A percentile compares a stretch with the other conserved stretches of the same genome.
Evolutionary conservation across 2,797 vertebrate species (phyloP).

Genomic region (Platyrinchus mystaceus): DNA sequence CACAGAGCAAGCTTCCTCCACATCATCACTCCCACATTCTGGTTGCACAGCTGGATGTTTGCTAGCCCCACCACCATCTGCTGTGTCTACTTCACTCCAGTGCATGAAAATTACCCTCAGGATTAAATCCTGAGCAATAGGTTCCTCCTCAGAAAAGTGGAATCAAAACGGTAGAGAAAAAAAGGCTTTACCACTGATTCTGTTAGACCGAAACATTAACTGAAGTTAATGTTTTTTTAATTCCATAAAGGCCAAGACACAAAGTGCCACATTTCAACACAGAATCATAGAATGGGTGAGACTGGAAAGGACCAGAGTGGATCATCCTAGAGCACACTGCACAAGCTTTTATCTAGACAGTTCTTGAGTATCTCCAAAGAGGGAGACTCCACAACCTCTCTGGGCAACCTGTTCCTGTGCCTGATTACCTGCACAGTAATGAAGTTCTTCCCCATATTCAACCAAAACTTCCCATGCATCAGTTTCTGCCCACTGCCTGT

Average conservation of each 20-base stretch:
- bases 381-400: neutral
- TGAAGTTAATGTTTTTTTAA: neutral
- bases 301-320: neutral
- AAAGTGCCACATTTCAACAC: neutral
- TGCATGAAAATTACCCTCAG: neutral
- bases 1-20: accelerated
- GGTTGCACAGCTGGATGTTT: neutral
- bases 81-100: neutral
- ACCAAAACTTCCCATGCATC: no score
- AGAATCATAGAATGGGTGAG: neutral
- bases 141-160: neutral
- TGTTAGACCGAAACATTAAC: neutral
- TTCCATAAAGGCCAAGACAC: neutral
- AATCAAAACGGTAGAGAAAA: neutral
- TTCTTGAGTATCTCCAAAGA: neutral
- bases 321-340: neutral
- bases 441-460: neutral
- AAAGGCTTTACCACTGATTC: neutral
- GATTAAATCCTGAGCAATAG: neutral
- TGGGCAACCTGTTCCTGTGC: neutral
- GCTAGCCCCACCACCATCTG: neutral
- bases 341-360: accelerated
- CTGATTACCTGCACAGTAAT: accelerated
- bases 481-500: neutral
- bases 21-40: neutral